These are phyloP conservation scores for Malthinus seriepunctatus DNA, from an alignment of 2,888 invertebrate species.

Conservation along the genomic window DNA sequence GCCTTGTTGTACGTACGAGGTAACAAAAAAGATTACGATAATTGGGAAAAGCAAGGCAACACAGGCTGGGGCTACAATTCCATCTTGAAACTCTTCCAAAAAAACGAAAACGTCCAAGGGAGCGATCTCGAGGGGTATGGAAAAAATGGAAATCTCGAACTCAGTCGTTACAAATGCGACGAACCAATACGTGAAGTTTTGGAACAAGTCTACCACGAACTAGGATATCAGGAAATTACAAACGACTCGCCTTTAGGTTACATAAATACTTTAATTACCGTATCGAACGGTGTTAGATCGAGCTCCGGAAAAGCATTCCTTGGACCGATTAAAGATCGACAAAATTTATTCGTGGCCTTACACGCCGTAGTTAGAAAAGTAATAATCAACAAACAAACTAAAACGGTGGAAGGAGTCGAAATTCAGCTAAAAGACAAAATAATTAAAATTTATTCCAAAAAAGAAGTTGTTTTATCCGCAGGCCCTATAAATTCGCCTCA, in stretches of 20 bases:
- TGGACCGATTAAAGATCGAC: slow-evolving; percentile 56
- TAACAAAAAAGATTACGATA: slow-evolving; percentile 83
- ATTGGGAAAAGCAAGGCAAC: slow-evolving; percentile 83
- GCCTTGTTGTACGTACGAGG: slow-evolving; percentile 92
- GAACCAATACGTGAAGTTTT: slow-evolving; percentile 16
- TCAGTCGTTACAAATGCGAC: slow-evolving; percentile 17
- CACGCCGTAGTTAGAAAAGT: slow-evolving; percentile 60
- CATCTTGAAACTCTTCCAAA: slow-evolving; percentile 80
- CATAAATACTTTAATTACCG: slow-evolving; percentile 50
- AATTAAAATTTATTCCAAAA: slow-evolving; percentile 49
- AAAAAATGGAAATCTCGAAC: slow-evolving; percentile 24
- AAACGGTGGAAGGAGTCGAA: slow-evolving; percentile 53
- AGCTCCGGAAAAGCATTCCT: slow-evolving; percentile 63
- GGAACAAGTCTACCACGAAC: slow-evolving; percentile 27
- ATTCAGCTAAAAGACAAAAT: slow-evolving; percentile 40
- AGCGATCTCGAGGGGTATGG: slow-evolving; percentile 26
- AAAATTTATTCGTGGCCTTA: slow-evolving; percentile 61
- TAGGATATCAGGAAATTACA: slow-evolving; percentile 49
- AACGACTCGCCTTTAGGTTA: slow-evolving; percentile 46
- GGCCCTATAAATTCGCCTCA: slow-evolving; percentile 67
- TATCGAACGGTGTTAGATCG: slow-evolving; percentile 56
- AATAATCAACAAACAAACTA: slow-evolving; percentile 53
- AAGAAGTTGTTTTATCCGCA: slow-evolving; percentile 60
- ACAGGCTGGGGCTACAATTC: slow-evolving; percentile 84
- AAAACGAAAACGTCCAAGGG: slow-evolving; percentile 47